Evolutionary conservation across 2,113 vertebrate genomes (phyloP), one percentile per base, ranked within the genome.

Genomic region (Ariopsis seemanni): DNA sequence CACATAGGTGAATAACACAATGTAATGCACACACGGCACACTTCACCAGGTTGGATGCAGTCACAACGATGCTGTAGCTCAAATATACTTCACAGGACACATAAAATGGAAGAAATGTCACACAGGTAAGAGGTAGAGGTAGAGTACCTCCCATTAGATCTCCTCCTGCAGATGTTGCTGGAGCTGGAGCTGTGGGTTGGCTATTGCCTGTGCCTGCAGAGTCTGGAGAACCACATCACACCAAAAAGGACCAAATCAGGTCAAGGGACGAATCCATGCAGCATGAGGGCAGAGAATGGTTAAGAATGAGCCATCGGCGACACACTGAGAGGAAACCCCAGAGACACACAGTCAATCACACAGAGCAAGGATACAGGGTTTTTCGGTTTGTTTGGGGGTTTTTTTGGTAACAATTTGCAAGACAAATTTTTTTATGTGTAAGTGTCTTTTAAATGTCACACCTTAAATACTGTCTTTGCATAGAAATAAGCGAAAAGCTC

Each of bases 121-220:
- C 25, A 48, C 48, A 27, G 42, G 25, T 55, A 14, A 27, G 42
- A 11, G 30, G 55, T 42, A 48, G 71, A 27, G 20, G 48, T n/a
- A 92, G 85, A 91, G 96, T 97, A 99, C 97, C 97, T 95, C 97
- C 96, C 94, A 99, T 96, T 89, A 99, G 96, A 91, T 99, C 97
- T 63, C 94, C 93, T 67, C 91, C 92, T 18, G 74, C 58, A 8
- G 94, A 95, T 91, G 95, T 91, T 90, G 96, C 94, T 89, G 95
- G 94, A 85, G 95, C 90, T 55, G 34, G 58, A 58, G 67, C 58
- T 34, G 60, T 7, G 53, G 86, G 94, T 86, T 97, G 95, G 88
- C 96, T 90, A 60, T 98, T 97, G 93, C 96, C 90, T 93, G 93
- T 95, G 93, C 97, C 97, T 93, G 98, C 96, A 86, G 97, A 95